phyloP scores from a whole-genome alignment of 2,888 invertebrate genomes.

The Allygus modestus region DNA sequence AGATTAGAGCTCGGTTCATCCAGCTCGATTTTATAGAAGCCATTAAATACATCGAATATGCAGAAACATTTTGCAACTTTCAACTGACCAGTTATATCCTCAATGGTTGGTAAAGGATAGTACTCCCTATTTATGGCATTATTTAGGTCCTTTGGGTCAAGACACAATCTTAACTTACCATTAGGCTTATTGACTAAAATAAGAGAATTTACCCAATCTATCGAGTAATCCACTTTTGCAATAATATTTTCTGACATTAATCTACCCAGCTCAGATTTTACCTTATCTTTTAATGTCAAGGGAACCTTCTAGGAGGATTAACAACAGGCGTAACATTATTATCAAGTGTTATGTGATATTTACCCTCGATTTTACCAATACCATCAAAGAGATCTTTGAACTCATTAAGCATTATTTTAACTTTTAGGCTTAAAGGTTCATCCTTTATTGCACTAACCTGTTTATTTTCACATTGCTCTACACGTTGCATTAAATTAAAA shows the following conservation, averaged over 20 bases:
- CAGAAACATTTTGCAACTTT: conserved; percentile 31
- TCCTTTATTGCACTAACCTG: neutral
- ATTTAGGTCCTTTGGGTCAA: conserved; percentile 2
- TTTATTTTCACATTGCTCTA: neutral
- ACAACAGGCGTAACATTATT: neutral
- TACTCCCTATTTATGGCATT: conserved; percentile 3
- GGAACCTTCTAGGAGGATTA: conserved; percentile 11
- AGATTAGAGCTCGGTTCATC: conserved; percentile 13
- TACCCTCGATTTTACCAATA: neutral
- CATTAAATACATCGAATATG: neutral
- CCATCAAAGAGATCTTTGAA: conserved; percentile 33
- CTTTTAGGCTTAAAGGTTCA: neutral
- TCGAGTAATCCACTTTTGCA: conserved; percentile 10
- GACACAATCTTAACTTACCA: conserved; percentile 23
- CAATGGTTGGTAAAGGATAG: conserved; percentile 31
- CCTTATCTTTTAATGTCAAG: neutral
- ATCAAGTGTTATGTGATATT: conserved; percentile 34
- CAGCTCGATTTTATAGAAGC: neutral
- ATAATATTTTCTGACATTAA: conserved; percentile 6
- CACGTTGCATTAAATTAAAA: neutral
- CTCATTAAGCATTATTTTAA: neutral
- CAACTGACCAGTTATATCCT: conserved; percentile 3
- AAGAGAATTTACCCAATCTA: conserved; percentile 15
- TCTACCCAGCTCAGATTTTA: conserved; percentile 28
- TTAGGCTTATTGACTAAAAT: conserved; percentile 21